Evolutionary conservation across 2,888 invertebrate genomes (phyloP).

Genomic region (Philereme transversata): DNA sequence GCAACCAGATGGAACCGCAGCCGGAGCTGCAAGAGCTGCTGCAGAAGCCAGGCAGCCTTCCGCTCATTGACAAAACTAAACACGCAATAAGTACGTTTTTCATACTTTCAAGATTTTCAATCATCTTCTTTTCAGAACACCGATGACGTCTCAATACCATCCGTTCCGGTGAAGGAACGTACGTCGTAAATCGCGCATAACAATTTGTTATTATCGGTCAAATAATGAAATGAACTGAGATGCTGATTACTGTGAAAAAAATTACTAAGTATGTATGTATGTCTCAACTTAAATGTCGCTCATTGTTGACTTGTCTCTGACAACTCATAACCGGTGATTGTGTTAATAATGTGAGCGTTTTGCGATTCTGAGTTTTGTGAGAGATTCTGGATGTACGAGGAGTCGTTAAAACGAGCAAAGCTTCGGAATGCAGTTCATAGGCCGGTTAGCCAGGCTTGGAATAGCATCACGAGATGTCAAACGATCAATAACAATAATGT

Average conservation of each 20-base stretch:
- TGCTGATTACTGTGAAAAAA: constrained; percentile 35
- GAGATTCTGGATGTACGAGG: constrained; percentile 1
- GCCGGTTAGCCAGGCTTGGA: neutral
- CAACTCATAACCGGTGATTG: constrained; percentile 22
- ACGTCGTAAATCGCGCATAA: constrained; percentile 55
- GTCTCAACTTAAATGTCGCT: constrained; percentile 25
- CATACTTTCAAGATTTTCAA: constrained; percentile 45
- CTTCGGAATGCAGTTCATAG: constrained; percentile 36
- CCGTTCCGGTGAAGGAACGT: constrained; percentile 65
- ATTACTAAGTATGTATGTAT: constrained; percentile 29
- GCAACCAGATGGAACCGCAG: constrained; percentile 52
- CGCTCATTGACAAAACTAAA: constrained; percentile 56
- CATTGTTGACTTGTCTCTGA: constrained; percentile 36
- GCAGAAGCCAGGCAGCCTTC: constrained; percentile 62
- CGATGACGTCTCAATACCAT: constrained; percentile 64
- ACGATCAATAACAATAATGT: constrained; percentile 11
- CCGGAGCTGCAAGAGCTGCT: constrained; percentile 75
- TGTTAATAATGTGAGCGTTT: constrained; percentile 17
- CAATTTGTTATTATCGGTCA: constrained; percentile 51
- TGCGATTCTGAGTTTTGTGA: constrained; percentile 7
- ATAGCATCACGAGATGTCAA: neutral
- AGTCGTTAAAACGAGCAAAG: constrained; percentile 41
- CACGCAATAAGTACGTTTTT: constrained; percentile 70
- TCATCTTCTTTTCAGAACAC: constrained; percentile 46
- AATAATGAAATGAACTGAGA: constrained; percentile 46